These are phyloP conservation scores for Orchesella flavescens DNA, from an alignment of 2,888 invertebrate genomes.

Conservation along the genomic window DNA sequence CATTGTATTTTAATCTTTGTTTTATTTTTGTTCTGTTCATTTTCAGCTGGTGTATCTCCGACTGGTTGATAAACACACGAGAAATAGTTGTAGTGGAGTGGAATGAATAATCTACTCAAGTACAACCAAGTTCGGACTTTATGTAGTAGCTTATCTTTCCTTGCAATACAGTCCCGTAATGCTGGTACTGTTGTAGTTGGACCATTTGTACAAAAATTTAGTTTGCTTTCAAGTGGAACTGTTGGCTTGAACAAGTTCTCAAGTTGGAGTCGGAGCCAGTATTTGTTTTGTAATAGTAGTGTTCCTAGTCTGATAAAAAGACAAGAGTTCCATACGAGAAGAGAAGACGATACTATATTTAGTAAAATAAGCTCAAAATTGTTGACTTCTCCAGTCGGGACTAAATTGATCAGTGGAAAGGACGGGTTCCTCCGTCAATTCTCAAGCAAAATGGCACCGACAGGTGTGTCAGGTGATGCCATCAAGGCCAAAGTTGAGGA, in stretches of 20 bases:
- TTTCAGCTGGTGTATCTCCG: too few relatives aligned
- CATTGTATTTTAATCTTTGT: too few relatives aligned
- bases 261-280: neutral
- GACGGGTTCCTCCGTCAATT: neutral
- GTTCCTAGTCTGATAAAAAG: neutral
- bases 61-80: too few relatives aligned
- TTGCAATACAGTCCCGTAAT: neutral
- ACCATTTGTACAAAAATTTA: neutral
- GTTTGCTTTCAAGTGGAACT: neutral
- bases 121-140: neutral
- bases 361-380: neutral
- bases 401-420: neutral
- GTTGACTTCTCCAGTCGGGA: neutral
- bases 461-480: slow-evolving; percentile 28
- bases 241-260: neutral
- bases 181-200: neutral
- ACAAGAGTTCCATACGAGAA: neutral
- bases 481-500: slow-evolving; percentile 68
- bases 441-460: slow-evolving; percentile 46
- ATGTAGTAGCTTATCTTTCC: neutral
- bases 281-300: neutral
- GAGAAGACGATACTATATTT: neutral
- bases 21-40: too few relatives aligned
- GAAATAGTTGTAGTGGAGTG: neutral
- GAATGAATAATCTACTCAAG: neutral